phyloP scores from a whole-genome alignment of 2,797 vertebrate species.

The Distichodus sexfasciatus region DNA sequence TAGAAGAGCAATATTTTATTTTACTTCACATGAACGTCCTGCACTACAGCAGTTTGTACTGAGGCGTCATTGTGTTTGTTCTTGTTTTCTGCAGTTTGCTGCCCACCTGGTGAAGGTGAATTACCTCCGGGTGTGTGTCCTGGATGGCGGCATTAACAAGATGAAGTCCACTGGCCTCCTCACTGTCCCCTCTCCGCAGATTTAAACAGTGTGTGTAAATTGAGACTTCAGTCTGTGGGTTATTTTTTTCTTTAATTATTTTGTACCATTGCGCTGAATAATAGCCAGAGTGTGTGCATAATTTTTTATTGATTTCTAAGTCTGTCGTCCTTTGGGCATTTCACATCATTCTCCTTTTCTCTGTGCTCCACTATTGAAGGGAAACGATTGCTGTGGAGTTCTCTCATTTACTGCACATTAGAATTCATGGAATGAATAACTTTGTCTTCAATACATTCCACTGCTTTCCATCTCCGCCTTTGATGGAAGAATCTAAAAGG shows the following conservation, averaged over 20 bases:
- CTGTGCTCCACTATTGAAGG: background rate
- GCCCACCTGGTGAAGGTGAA: conserved; percentile 89
- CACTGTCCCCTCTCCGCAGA: conserved; percentile 93
- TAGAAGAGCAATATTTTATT: no score
- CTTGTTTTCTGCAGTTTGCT: conserved; percentile 79
- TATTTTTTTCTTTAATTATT: background rate
- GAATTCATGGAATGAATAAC: background rate
- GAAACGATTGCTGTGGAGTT: background rate
- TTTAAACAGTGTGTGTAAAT: conserved; percentile 67
- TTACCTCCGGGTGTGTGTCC: conserved; percentile 87
- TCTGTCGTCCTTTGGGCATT: background rate
- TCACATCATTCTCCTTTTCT: background rate
- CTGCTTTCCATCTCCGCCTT: background rate
- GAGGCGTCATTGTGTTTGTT: background rate
- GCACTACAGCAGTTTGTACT: background rate
- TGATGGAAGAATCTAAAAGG: background rate
- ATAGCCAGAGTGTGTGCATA: background rate
- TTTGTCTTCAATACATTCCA: background rate
- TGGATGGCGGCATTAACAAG: conserved; percentile 97
- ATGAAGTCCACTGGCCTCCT: conserved; percentile 94
- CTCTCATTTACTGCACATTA: background rate
- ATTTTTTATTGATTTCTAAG: background rate
- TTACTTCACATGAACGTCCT: no score
- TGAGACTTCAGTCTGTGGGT: background rate
- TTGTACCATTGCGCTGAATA: background rate